Evolutionary conservation across 2,797 vertebrate species (phyloP).

Genomic region (Lithobates sylvaticus): DNA sequence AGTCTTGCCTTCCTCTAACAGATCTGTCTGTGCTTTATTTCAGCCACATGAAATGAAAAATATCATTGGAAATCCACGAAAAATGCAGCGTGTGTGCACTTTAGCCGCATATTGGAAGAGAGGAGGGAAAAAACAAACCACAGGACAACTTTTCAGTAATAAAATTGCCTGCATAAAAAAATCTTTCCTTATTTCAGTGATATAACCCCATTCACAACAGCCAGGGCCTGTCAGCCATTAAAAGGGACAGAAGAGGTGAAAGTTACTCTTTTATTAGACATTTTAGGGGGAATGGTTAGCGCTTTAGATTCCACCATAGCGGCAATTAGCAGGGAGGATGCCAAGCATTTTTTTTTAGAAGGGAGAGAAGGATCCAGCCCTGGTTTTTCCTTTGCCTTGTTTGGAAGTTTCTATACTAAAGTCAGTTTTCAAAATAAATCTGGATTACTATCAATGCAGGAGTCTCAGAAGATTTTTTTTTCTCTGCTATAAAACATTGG

Average conservation of each 20-base stretch:
- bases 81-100: constrained; percentile 61
- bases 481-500: constrained; percentile 18
- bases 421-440: constrained; percentile 21
- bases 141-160: constrained; percentile 58
- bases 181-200: constrained; percentile 37
- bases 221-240: constrained; percentile 31
- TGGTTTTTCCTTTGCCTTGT: constrained; percentile 9
- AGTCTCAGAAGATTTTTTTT: constrained; percentile 8
- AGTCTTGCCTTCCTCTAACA: constrained; percentile 58
- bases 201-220: constrained; percentile 40
- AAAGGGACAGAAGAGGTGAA: not conserved
- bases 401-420: constrained; percentile 28
- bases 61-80: constrained; percentile 60
- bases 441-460: constrained; percentile 27
- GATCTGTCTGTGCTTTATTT: constrained; percentile 58
- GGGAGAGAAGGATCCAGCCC: not conserved
- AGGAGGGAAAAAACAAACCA: constrained; percentile 59
- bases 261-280: constrained; percentile 11
- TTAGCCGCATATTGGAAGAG: constrained; percentile 59
- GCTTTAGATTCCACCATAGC: not conserved
- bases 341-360: not conserved
- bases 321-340: not conserved
- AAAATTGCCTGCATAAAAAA: constrained; percentile 56
- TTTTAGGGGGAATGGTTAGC: not conserved
- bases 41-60: constrained; percentile 62